Base-by-base conservation (phyloP, 2,113 vertebrate genomes). In the Odocoileus virginianus region DNA sequence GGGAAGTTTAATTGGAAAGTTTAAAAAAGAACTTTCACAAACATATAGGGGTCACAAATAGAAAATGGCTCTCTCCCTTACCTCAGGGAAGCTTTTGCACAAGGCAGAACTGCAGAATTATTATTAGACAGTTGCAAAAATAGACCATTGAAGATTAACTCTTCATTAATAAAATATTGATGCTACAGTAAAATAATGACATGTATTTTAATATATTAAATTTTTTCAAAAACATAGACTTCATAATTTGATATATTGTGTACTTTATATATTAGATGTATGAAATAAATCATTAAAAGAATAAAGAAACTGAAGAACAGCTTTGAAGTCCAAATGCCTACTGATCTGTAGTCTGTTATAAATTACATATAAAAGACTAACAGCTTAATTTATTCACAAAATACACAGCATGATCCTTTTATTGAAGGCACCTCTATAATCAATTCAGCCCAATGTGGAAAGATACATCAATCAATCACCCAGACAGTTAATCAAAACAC, bases 401-500 rank as follows among this genome's bases (percentile, higher is more conserved):
- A 71, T 76, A 83, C 45, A 83, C 43, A 83, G 76, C 67, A 57
- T 64, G 76, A 54, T 78, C 50, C 15, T 94, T 96, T 94, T 30
- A 88, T 45, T 74, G 9, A 85, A 95, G 81, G 67, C 47, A 55
- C 52, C 27, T 96, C 96, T 58, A 78, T 88, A 97, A 94, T 96
- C 94, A 98, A 40, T 95, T 87, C 94, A 97, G 40, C 60, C 67
- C 87, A 83, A 30, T 60, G 50, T 94, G 23, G 76, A 97, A 91
- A 87, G 50, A 55, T 23, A 45, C 88, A 94, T 95, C 94, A 95
- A 71, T 98, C 98, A 96, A 64, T 98, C 87, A 95, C 5, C 30
- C 45, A 92, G 95, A 92, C 79, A 98, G 91, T 92, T 97, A 82
- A 97, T 97, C 97, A 97, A 97, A 98, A 94, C 58, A 96, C 78